These are phyloP conservation scores for Drosophila kokeensis DNA, from an alignment of 2,888 invertebrate genomes.

Conservation along the genomic window DNA sequence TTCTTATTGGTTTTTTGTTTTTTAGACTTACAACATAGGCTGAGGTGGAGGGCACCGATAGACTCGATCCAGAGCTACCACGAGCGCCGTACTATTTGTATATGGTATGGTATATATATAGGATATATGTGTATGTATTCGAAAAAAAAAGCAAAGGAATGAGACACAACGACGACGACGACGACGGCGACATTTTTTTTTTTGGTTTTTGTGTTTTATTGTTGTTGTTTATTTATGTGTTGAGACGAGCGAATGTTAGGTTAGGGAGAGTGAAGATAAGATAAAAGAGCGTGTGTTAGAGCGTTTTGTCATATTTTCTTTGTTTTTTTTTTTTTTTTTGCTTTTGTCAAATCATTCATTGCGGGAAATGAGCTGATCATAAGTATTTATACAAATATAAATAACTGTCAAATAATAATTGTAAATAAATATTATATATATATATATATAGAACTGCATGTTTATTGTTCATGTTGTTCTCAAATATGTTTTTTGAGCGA, in stretches of 20 bases:
- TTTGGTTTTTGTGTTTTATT: constrained; percentile 27
- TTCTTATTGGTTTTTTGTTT: constrained; percentile 65
- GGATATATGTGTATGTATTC: constrained; percentile 8
- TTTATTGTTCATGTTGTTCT: constrained; percentile 63
- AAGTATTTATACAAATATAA: constrained; percentile 31
- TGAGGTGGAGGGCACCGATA: constrained; percentile 92
- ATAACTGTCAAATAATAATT: constrained; percentile 26
- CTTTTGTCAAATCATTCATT: constrained; percentile 33
- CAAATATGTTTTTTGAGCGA: constrained; percentile 33
- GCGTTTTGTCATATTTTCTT: constrained; percentile 44
- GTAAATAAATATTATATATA: constrained; percentile 21
- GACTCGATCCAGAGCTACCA: constrained; percentile 92
- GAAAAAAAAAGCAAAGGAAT: constrained; percentile 34
- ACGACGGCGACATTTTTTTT: constrained; percentile 39
- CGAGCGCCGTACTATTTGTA: constrained; percentile 85
- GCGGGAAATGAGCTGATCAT: constrained; percentile 72
- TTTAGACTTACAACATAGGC: constrained; percentile 88
- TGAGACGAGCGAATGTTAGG: constrained; percentile 51
- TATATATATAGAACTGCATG: constrained; percentile 56
- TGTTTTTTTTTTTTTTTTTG: constrained; percentile 35
- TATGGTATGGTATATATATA: constrained; percentile 52
- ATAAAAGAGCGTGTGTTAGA: constrained; percentile 74
- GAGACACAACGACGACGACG: constrained; percentile 42
- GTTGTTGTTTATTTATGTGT: constrained; percentile 39
- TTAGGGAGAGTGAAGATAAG: constrained; percentile 69